phyloP scores from a whole-genome alignment of 2,888 invertebrate species.

The Aphidoletes aphidimyza region DNA sequence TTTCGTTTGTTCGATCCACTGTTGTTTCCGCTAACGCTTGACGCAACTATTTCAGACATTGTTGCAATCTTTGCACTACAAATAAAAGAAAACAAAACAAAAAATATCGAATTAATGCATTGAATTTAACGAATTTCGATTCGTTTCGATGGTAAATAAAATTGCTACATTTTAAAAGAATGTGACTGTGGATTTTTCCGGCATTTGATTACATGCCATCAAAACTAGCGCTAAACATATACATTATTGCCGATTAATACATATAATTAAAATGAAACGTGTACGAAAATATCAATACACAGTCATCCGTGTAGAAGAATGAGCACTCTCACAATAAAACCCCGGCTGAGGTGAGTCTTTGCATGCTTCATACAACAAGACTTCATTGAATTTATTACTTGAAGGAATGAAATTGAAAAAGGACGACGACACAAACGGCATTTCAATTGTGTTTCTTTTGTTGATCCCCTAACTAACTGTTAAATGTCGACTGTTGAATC shows the following conservation, averaged over 20 bases:
- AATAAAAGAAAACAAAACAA: neutral
- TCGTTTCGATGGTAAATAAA: neutral
- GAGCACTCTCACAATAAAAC: neutral
- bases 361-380: neutral
- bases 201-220: neutral
- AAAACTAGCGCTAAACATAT: neutral
- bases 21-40: slow-evolving; percentile 5
- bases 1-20: slow-evolving; percentile 23
- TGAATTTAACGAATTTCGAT: neutral
- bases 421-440: slow-evolving; percentile 18
- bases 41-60: slow-evolving; percentile 20
- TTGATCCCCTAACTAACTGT: slow-evolving; percentile 50
- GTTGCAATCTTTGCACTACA: slow-evolving; percentile 11
- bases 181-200: neutral
- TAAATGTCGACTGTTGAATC: slow-evolving; percentile 50
- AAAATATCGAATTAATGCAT: no score
- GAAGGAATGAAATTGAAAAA: neutral
- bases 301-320: slow-evolving; percentile 27
- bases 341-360: neutral
- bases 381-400: slow-evolving; percentile 22
- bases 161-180: neutral
- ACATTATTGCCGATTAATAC: slow-evolving; percentile 52
- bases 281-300: slow-evolving; percentile 35
- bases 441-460: slow-evolving; percentile 44
- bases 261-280: slow-evolving; percentile 37